phyloP scores from a whole-genome alignment of 2,797 vertebrate species.

The Pseudochirops corinnae region DNA sequence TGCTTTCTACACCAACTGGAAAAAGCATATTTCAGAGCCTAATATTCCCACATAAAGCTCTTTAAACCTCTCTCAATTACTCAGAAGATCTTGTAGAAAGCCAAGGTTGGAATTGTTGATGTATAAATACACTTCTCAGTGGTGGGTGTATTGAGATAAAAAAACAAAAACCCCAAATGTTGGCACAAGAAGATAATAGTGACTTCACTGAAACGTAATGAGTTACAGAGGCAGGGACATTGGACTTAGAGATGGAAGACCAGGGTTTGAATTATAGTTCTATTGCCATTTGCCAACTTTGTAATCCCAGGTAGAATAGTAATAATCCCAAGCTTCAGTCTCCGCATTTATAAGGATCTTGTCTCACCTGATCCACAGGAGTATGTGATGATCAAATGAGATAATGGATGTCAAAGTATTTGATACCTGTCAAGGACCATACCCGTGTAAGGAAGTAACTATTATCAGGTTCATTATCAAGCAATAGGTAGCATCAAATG shows the following conservation, averaged over 20 bases:
- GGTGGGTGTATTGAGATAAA: background rate
- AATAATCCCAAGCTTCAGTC: background rate
- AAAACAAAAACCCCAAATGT: constrained; percentile 33
- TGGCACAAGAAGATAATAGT: background rate
- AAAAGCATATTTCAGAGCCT: constrained; percentile 17
- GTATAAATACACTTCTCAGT: constrained; percentile 42
- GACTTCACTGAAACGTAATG: background rate
- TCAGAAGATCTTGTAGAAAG: constrained; percentile 39
- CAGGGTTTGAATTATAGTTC: background rate
- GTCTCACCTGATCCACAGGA: background rate
- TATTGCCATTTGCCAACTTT: background rate
- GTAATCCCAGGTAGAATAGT: background rate
- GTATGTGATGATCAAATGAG: background rate
- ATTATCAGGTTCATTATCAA: constrained; percentile 39
- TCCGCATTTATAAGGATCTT: background rate
- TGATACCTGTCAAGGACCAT: background rate
- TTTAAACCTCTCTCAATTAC: constrained; percentile 8
- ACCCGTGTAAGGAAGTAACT: background rate
- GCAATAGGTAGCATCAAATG: constrained; percentile 19
- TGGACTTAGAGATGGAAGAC: background rate
- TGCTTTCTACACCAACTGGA: constrained; percentile 22
- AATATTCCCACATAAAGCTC: constrained; percentile 32
- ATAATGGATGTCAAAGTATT: background rate
- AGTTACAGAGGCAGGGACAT: background rate
- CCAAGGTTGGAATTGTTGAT: constrained; percentile 49